Evolutionary conservation across 2,888 invertebrate genomes (phyloP).

Genomic region (Cotesia congregata): DNA sequence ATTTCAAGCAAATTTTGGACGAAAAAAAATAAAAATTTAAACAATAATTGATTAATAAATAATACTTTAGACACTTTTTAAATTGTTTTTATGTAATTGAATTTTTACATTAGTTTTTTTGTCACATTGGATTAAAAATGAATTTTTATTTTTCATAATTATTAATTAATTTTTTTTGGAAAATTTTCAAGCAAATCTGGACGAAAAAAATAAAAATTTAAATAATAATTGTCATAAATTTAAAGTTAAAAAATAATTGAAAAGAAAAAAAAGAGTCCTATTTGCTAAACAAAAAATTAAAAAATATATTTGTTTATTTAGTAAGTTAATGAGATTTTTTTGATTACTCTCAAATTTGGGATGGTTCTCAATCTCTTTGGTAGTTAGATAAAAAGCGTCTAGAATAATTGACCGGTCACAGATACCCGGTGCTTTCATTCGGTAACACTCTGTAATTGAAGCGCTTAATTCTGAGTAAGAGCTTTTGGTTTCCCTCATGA

Average conservation of each 20-base stretch:
- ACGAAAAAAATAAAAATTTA: no score
- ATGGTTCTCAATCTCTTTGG: neutral
- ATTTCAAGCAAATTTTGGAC: no score
- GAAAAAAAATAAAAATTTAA: no score
- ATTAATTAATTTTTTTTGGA: no score
- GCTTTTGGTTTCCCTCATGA: neutral
- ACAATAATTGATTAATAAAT: no score
- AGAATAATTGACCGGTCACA: conserved; percentile 17
- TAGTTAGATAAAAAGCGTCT: neutral
- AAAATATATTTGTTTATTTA: neutral
- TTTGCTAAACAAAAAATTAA: neutral
- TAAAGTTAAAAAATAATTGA: neutral
- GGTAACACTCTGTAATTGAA: conserved; percentile 37
- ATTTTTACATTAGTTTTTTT: no score
- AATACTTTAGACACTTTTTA: no score
- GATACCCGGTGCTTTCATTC: neutral
- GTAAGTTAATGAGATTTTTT: neutral
- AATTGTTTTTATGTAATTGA: no score
- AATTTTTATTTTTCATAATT: no score
- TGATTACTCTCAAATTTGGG: neutral
- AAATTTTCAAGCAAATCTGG: no score
- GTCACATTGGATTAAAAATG: no score
- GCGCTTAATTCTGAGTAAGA: conserved; percentile 27
- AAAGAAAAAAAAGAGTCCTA: neutral
- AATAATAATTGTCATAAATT: no score